Evolutionary conservation across 2,888 invertebrate species (phyloP).

Genomic region (Emmelina monodactyla): DNA sequence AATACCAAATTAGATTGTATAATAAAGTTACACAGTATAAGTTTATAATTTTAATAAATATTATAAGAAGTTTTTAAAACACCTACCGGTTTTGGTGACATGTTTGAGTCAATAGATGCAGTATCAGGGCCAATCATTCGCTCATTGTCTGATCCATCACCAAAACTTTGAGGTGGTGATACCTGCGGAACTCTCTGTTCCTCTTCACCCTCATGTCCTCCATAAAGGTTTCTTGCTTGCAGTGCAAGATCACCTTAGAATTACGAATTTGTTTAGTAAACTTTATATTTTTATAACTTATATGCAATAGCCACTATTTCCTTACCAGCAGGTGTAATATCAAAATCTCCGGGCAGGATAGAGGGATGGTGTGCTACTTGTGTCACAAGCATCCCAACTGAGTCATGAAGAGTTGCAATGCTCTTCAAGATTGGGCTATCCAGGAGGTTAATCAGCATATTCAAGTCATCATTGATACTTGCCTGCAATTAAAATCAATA

Average conservation of each 20-base stretch:
- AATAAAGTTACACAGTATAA: constrained; percentile 3
- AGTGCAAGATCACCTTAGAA: constrained; percentile 48
- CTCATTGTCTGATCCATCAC: constrained; percentile 76
- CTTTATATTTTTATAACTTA: too few species aligned
- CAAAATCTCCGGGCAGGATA: constrained; percentile 91
- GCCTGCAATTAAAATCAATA: constrained; percentile 30
- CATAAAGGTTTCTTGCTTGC: constrained; percentile 54
- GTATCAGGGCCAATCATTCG: constrained; percentile 86
- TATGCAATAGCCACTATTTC: too few species aligned
- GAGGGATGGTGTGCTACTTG: constrained; percentile 92
- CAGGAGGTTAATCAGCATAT: constrained; percentile 80
- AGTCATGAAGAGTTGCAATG: constrained; percentile 91
- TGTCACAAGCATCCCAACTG: constrained; percentile 83
- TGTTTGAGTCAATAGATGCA: constrained; percentile 77
- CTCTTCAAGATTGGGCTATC: constrained; percentile 92
- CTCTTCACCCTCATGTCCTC: constrained; percentile 68
- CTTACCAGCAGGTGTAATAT: constrained; percentile 81
- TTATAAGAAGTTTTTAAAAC: background rate
- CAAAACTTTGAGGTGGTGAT: constrained; percentile 80
- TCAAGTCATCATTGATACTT: constrained; percentile 77
- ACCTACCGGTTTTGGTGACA: constrained; percentile 81
- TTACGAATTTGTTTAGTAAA: background rate
- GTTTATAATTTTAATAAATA: background rate
- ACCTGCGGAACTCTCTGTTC: constrained; percentile 84
- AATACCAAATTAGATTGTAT: too few species aligned